These are phyloP conservation scores for Scophthalmus maximus DNA, from an alignment of 2,113 vertebrate genomes.

Conservation along the genomic window DNA sequence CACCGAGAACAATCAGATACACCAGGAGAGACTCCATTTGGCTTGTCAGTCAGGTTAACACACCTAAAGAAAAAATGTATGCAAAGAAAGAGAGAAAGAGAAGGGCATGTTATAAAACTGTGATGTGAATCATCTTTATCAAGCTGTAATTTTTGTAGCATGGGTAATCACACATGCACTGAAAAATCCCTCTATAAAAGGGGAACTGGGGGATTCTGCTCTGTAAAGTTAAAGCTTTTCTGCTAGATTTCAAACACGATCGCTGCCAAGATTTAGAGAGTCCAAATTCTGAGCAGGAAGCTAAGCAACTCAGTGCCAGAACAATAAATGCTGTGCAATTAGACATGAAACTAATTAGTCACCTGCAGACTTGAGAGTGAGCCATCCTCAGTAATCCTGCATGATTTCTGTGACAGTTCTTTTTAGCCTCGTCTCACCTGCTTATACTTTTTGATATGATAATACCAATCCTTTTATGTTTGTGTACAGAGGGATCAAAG, in stretches of 20 bases:
- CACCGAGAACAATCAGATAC: slow-evolving; percentile 91
- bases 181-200: slow-evolving; percentile 25
- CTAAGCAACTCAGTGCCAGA: slow-evolving; percentile 40
- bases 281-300: slow-evolving; percentile 43
- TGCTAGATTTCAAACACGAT: slow-evolving; percentile 48
- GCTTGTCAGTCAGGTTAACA: slow-evolving; percentile 84
- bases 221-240: slow-evolving; percentile 41
- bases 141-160: slow-evolving; percentile 29
- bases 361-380: slow-evolving; percentile 59
- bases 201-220: slow-evolving; percentile 30
- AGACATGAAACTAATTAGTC: slow-evolving; percentile 63
- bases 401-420: slow-evolving; percentile 42
- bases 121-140: slow-evolving; percentile 24
- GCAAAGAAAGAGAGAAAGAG: slow-evolving; percentile 43
- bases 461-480: slow-evolving; percentile 67
- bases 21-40: slow-evolving; percentile 96
- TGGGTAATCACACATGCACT: slow-evolving; percentile 18
- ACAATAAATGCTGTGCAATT: slow-evolving; percentile 63
- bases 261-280: slow-evolving; percentile 32
- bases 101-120: slow-evolving; percentile 18
- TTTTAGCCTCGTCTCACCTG: slow-evolving; percentile 29
- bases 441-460: slow-evolving; percentile 53
- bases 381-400: slow-evolving; percentile 36
- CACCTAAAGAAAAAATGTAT: slow-evolving; percentile 81
- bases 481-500: slow-evolving; percentile 75